Base-by-base conservation (phyloP, 2,888 invertebrate genomes). In the Chelonus formosanus region DNA sequence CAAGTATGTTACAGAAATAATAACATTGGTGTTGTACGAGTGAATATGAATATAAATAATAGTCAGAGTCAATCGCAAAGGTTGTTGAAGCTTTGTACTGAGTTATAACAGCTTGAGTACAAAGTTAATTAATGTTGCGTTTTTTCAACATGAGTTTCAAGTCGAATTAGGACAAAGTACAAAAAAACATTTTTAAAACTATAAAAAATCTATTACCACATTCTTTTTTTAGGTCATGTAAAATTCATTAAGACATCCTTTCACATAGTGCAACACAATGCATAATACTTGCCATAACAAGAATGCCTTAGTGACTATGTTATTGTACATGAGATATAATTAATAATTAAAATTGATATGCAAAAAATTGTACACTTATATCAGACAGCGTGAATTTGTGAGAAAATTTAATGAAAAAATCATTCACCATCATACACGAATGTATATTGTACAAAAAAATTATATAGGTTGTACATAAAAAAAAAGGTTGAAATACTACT, bases 271-370 rank as follows among this genome's bases (percentile, higher is more conserved):
- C 75, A 76, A 76, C 76, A 78, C 77, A 73, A 76, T 77, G 76
- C 72, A 20, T 20, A 20, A 74, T 79, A 82, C 78, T 82, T 80
- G 81, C 82, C 82, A 82, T 82, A 77, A 80, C 74, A 78, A 82
- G 81, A 48, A 57, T 82, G 82, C 82, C 81, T 82, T 82, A 82
- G 82, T 76, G 76, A 79, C 77, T 68, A 75, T 74, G 74, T 75
- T 71, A 75, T 70, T 75, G 74, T 74, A 77, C 70, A 73, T 70
- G 70, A 72, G 72, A 73, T 71, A 67, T 73, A 74, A 68, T 69
- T 70, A 71, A 70, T 73, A 67, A 67, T 67, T 71, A 70, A 70
- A 67, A 68, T 50, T 47, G 71, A 73, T 66, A 68, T 20, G 72
- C 69, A 68, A 65, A 63, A 69, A 70, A 61, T 63, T 48, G 64